Percentiles rank a stretch among this genome's conserved stretches.
Evolutionary conservation across 2,113 vertebrate species (phyloP).

Genomic region (Herpetotheres cachinnans): DNA sequence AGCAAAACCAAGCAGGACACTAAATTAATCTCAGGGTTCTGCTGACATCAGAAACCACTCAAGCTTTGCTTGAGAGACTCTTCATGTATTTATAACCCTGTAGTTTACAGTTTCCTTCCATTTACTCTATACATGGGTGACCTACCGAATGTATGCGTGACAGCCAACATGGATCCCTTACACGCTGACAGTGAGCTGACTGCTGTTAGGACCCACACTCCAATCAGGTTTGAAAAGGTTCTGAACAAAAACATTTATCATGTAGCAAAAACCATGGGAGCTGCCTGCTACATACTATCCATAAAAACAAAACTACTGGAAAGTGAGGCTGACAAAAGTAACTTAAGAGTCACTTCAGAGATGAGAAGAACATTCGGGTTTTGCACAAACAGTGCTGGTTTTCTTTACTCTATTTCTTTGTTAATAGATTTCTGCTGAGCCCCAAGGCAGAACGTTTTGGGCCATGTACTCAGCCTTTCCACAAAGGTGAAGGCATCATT

Average conservation of each 20-base stretch:
- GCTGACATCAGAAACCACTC: slow-evolving; percentile 28
- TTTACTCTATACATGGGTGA: not conserved
- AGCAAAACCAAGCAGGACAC: not conserved
- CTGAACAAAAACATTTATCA: not conserved
- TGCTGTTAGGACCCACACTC: not conserved
- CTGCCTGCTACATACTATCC: not conserved
- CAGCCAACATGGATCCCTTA: not conserved
- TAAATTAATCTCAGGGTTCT: not conserved
- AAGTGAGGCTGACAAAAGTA: not conserved
- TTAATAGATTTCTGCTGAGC: not conserved
- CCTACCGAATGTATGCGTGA: not conserved
- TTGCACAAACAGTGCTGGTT: not conserved
- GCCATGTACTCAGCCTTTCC: not conserved
- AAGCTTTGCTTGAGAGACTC: not conserved
- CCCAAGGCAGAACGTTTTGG: not conserved
- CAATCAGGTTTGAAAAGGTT: not conserved
- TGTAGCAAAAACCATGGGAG: not conserved
- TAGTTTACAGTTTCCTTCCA: not conserved
- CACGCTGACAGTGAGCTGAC: not conserved
- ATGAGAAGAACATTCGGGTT: not conserved
- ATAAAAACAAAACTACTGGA: not conserved
- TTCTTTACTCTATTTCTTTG: not conserved
- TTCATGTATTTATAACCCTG: slow-evolving; percentile 24
- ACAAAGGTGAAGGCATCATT: not conserved
- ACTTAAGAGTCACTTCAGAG: not conserved